phyloP scores from a whole-genome alignment of 2,888 invertebrate genomes.

The Nemapogon koenigi region DNA sequence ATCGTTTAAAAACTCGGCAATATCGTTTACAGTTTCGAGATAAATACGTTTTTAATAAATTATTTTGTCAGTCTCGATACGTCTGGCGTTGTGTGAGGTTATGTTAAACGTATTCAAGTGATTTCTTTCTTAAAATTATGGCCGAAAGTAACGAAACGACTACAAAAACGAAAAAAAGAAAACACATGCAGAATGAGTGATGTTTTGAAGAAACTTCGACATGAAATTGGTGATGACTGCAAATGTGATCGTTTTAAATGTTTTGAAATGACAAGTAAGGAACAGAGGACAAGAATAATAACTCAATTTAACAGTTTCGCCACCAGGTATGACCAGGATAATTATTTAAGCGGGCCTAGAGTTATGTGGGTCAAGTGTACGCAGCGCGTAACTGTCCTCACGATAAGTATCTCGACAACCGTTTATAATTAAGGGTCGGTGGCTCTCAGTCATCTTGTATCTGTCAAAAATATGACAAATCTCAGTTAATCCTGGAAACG shows the following conservation, averaged over 20 bases:
- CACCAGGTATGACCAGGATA: conserved; percentile 10
- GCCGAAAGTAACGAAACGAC: conserved; percentile 4
- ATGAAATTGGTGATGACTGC: conserved; percentile 9
- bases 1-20: conserved; percentile 8
- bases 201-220: conserved; percentile 5
- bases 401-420: neutral
- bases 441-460: too few species aligned
- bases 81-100: conserved; percentile 4
- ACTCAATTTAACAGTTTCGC: conserved; percentile 7
- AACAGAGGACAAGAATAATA: conserved; percentile 4
- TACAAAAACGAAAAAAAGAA: conserved; percentile 10
- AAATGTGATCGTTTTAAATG: conserved; percentile 10
- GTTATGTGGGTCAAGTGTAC: neutral
- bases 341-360: conserved; percentile 10
- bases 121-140: conserved; percentile 5
- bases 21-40: conserved; percentile 9
- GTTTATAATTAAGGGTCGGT: neutral
- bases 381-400: neutral
- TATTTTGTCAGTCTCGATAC: conserved; percentile 1
- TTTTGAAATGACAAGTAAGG: conserved; percentile 7
- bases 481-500: too few species aligned
- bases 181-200: conserved; percentile 7
- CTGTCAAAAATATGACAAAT: too few species aligned
- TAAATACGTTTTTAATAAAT: conserved; percentile 10
- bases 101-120: conserved; percentile 2